Conservation (phyloP, 2,797 vertebrate genomes). For the Lophius americanus region DNA sequence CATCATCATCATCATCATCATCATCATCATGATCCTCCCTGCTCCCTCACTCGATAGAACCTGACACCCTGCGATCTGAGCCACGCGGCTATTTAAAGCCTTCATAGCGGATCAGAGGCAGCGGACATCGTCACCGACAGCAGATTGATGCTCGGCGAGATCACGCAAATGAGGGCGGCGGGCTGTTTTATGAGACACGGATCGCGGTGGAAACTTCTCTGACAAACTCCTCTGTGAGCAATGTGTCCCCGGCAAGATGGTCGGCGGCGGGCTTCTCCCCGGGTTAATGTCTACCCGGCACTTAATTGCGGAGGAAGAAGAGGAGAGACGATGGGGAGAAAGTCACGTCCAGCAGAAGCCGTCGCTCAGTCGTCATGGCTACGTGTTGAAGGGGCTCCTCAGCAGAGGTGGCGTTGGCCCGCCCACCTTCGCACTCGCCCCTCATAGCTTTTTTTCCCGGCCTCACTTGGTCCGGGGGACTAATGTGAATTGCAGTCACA, state of each 20-base stretch:
- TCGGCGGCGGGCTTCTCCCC: background rate
- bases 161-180: slow-evolving; percentile 74
- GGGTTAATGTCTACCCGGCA: background rate
- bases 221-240: slow-evolving; percentile 43
- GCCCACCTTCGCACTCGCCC: slow-evolving; percentile 10
- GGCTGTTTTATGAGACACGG: slow-evolving; percentile 47
- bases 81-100: slow-evolving; percentile 71
- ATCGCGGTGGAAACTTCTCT: slow-evolving; percentile 52
- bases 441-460: slow-evolving; percentile 51
- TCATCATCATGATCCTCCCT: slow-evolving; percentile 31
- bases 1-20: slow-evolving; percentile 7
- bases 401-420: slow-evolving; percentile 53
- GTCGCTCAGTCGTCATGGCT: too few relatives aligned
- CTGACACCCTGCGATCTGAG: slow-evolving; percentile 66
- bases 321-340: background rate
- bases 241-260: slow-evolving; percentile 8
- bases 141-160: slow-evolving; percentile 75
- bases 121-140: slow-evolving; percentile 64
- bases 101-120: slow-evolving; percentile 56
- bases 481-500: slow-evolving; percentile 66
- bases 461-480: slow-evolving; percentile 66
- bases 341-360: background rate
- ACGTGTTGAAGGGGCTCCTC: slow-evolving; percentile 5
- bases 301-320: background rate
- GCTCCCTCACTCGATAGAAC: slow-evolving; percentile 46